Evolutionary conservation across 1,140 invertebrate species (phyloP).

Genomic region (Aphidius gifuensis): DNA sequence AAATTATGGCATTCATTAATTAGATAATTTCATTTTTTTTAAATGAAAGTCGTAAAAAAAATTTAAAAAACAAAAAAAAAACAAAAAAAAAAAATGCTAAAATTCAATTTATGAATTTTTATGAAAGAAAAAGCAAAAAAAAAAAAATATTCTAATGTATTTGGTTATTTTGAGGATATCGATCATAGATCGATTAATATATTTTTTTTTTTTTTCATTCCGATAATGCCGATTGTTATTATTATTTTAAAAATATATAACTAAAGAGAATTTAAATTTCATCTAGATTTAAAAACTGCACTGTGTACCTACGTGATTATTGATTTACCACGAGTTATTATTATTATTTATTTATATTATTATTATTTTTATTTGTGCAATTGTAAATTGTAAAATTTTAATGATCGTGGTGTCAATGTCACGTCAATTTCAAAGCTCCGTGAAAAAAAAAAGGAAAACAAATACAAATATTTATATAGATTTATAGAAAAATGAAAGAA

Average conservation of each 20-base stretch:
- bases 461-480: no score
- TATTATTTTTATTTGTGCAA: background rate
- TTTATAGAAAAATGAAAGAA: no score
- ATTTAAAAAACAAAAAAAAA: background rate
- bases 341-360: constrained; percentile 7
- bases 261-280: constrained; percentile 3
- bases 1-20: constrained; percentile 2
- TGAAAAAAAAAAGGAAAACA: background rate
- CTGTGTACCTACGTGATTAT: constrained; percentile 18
- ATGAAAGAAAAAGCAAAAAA: no score
- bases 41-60: background rate
- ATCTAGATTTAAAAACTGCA: constrained; percentile 9
- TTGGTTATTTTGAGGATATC: no score
- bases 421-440: constrained; percentile 14
- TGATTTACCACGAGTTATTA: constrained; percentile 12
- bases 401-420: constrained; percentile 16
- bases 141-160: no score
- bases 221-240: constrained; percentile 4
- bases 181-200: no score
- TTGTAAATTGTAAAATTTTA: constrained; percentile 13
- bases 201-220: constrained; percentile 2
- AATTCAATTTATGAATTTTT: no score
- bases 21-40: background rate
- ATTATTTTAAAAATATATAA: constrained; percentile 7
- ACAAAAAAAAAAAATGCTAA: no score